Conservation (phyloP, 2,113 vertebrate species). For the Ceuthmochares aereus region DNA sequence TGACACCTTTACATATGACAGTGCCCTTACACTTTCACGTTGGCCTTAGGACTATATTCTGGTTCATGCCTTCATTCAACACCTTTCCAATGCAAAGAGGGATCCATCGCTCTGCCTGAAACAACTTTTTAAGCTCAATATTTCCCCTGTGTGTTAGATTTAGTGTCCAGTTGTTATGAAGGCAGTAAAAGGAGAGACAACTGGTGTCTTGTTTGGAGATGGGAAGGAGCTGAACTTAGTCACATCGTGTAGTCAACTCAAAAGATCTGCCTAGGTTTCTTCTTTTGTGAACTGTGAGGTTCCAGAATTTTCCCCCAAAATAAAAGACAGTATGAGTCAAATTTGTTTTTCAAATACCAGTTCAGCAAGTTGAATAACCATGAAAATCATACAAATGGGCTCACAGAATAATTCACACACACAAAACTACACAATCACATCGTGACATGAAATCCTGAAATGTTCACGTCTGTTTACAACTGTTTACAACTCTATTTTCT, state of each 20-base stretch:
- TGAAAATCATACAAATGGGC: neutral
- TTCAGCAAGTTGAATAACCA: neutral
- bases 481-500: neutral
- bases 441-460: neutral
- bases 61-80: neutral
- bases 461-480: neutral
- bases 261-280: neutral
- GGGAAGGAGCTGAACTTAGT: neutral
- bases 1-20: neutral
- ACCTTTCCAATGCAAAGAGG: neutral
- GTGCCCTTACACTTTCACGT: neutral
- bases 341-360: neutral
- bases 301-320: neutral
- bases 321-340: neutral
- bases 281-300: neutral
- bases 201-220: neutral
- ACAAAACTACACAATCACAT: neutral
- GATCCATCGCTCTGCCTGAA: neutral
- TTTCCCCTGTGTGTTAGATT: neutral
- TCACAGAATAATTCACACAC: neutral
- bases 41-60: neutral
- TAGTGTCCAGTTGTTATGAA: neutral
- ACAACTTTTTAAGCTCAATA: neutral
- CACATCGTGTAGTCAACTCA: neutral
- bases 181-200: neutral